These are phyloP conservation scores for Peromyscus eremicus DNA, from an alignment of 2,797 vertebrate genomes.

Conservation along the genomic window DNA sequence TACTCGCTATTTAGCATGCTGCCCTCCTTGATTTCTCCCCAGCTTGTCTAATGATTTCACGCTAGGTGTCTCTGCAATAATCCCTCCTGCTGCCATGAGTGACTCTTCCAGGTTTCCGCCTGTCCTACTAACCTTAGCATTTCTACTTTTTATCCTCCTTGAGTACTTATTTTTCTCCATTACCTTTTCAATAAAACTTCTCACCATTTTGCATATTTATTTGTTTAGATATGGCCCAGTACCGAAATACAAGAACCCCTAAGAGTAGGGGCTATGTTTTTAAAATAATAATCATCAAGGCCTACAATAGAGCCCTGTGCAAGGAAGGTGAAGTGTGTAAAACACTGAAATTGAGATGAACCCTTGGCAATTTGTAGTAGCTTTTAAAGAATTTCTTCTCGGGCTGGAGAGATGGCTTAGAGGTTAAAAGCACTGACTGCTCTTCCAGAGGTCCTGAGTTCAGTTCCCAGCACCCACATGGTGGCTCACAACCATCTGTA, in stretches of 20 bases:
- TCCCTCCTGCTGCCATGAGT: background rate
- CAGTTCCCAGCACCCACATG: no score
- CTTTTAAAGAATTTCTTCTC: background rate
- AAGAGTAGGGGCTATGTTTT: background rate
- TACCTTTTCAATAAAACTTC: background rate
- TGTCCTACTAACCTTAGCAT: background rate
- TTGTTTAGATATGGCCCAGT: background rate
- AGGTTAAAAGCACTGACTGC: no score
- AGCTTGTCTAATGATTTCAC: background rate
- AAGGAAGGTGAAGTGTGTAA: conserved; percentile 42
- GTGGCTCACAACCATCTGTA: no score
- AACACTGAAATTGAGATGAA: conserved; percentile 33
- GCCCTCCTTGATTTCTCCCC: background rate
- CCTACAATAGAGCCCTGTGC: background rate
- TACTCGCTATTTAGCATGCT: background rate
- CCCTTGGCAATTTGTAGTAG: background rate
- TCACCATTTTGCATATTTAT: background rate
- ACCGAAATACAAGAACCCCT: background rate
- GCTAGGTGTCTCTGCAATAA: background rate
- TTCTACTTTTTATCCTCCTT: background rate
- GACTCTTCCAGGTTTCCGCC: conserved; percentile 55
- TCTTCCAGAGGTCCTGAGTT: no score
- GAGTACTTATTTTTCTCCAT: background rate
- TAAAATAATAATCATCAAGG: background rate
- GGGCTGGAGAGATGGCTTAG: no score